Base-by-base conservation (phyloP, 2,797 vertebrate species). In the Podarcis lilfordi region DNA sequence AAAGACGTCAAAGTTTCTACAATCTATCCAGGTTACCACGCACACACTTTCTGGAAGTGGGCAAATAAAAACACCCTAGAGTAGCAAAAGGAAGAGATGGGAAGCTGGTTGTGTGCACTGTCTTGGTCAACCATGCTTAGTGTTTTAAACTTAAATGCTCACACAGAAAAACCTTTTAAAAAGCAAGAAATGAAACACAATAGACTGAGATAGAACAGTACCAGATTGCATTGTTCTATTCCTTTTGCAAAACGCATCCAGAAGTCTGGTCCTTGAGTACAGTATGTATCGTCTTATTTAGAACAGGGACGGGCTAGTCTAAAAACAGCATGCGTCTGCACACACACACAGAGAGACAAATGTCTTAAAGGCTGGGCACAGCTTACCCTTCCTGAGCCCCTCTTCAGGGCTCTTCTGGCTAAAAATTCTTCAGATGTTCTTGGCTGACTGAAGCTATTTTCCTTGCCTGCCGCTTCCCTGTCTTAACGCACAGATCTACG, bases 251-350 rank as follows among this genome's bases (percentile, higher is more conserved):
- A 80, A 43, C 23, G 91, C 88, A 79, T 89, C 88, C 86, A 3
- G 0, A 80, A 86, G 68, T 32, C 81, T 89, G 4, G 0, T 79
- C 80, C 29, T 85, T 91, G 43, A 88, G 95, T 89, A 94, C 93
- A 90, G 87, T 87, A 78, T 91, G 93, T 93, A 90, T 91, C 15
- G 80, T 89, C 89, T 94, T 91, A 80, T 80, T 94, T 84, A 91
- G 91, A 91, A 93, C 37, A 86, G 89, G 94, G 80, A 79, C 74
- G 85, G 69, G 61, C 94, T 92, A 43, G 84, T 95, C 92, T 94
- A 95, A 96, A 97, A 96, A 94, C 91, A 95, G 94, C 95, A 94
- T 29, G 0, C 85, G 93, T 23, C 1, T 86, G 93, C 55, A 0
- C 27, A 94, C 32, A 1, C 89, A 94, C 59, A 92, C 19, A 61